Conservation (phyloP, 2,113 vertebrate species). For the Solea solea region DNA sequence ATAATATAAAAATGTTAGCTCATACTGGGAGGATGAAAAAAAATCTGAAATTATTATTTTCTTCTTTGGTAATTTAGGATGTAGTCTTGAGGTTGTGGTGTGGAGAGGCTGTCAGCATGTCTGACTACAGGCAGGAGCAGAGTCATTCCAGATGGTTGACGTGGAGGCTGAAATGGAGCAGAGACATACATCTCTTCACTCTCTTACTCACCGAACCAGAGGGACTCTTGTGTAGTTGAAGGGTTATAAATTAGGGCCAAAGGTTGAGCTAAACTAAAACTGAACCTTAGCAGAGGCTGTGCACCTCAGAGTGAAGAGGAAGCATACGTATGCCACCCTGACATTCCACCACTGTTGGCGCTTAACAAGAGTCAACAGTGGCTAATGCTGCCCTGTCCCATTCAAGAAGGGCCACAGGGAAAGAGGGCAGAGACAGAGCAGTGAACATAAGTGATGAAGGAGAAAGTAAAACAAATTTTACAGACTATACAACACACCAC, state of each 20-base stretch:
- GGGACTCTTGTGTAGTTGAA: slow-evolving; percentile 23
- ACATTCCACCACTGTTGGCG: slow-evolving; percentile 25
- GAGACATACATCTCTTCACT: slow-evolving; percentile 40
- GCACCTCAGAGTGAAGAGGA: slow-evolving; percentile 2
- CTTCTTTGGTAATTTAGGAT: slow-evolving; percentile 1
- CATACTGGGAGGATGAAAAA: not conserved
- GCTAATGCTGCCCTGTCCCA: slow-evolving; percentile 19
- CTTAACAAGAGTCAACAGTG: slow-evolving; percentile 44
- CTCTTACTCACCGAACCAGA: slow-evolving; percentile 34
- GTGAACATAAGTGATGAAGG: slow-evolving; percentile 13
- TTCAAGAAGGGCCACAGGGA: slow-evolving; percentile 14
- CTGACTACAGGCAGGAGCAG: slow-evolving; percentile 30
- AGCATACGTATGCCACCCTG: slow-evolving; percentile 22
- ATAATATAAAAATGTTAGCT: not conserved
- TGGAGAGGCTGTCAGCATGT: slow-evolving; percentile 28
- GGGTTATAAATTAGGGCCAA: slow-evolving; percentile 59
- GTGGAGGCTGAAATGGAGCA: slow-evolving; percentile 47
- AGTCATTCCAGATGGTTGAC: slow-evolving; percentile 56
- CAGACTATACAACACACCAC: not conserved
- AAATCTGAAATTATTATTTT: not conserved
- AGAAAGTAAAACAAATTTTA: slow-evolving; percentile 5
- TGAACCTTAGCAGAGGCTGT: slow-evolving; percentile 26
- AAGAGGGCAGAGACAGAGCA: slow-evolving; percentile 4
- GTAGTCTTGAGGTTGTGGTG: slow-evolving; percentile 1
- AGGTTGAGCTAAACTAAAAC: slow-evolving; percentile 60